phyloP scores from a whole-genome alignment of 1,140 invertebrate genomes.

The Conus betulinus region DNA sequence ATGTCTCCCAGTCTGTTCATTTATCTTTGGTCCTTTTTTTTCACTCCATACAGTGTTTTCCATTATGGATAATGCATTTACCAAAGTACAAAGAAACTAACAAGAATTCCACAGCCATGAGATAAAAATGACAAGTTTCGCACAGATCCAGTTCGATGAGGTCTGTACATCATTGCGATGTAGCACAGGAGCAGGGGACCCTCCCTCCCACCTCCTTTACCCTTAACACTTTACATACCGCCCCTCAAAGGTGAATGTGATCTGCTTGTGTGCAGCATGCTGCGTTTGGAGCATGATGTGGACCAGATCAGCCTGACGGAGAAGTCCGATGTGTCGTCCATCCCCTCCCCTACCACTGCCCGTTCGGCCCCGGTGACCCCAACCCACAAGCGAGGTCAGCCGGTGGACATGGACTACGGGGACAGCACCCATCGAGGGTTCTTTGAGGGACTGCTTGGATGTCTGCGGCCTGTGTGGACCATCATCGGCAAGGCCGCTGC shows the following conservation, averaged over 20 bases:
- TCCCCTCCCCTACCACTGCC: constrained; percentile 61
- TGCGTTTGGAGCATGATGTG: constrained; percentile 70
- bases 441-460: constrained; percentile 90
- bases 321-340: constrained; percentile 57
- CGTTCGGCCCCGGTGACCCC: constrained; percentile 68
- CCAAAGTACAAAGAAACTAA: too few species aligned
- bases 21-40: too few species aligned
- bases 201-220: neutral
- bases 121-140: too few species aligned
- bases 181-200: neutral
- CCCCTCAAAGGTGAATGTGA: neutral
- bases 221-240: neutral
- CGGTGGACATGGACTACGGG: constrained; percentile 64
- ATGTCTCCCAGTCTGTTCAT: neutral
- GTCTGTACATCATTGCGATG: too few species aligned
- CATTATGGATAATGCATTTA: too few species aligned
- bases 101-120: too few species aligned
- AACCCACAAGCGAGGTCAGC: constrained; percentile 56
- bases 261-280: constrained; percentile 64
- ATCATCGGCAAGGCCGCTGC: constrained; percentile 87
- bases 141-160: too few species aligned
- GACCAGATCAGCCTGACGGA: constrained; percentile 66
- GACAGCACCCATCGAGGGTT: constrained; percentile 77
- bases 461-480: constrained; percentile 88
- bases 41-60: too few species aligned